Conservation (phyloP, 1,140 invertebrate species). For the Cardiocondyla obscurior region DNA sequence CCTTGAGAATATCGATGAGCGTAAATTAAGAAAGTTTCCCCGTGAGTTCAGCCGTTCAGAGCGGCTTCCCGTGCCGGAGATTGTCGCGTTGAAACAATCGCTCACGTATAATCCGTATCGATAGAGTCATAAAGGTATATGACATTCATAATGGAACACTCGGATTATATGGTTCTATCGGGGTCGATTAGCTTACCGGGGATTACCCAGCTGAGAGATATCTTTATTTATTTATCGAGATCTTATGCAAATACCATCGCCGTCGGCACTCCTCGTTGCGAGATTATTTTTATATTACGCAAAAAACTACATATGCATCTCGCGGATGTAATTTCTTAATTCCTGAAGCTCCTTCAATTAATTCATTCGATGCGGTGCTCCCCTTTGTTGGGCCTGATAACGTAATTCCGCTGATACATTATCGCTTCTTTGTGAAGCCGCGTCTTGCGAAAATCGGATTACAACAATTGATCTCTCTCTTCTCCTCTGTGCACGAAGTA, state of each 20-base stretch:
- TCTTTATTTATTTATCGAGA: neutral
- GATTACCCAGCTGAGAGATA: neutral
- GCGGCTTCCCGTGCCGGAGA: slow-evolving; percentile 16
- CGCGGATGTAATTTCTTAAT: neutral
- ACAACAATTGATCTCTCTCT: slow-evolving; percentile 16
- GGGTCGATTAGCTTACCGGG: neutral
- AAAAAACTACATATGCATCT: too few species aligned
- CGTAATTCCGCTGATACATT: neutral
- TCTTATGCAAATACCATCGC: neutral
- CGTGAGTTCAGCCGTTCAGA: slow-evolving; percentile 17
- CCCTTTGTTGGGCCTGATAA: neutral
- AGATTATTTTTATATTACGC: neutral
- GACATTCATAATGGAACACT: neutral
- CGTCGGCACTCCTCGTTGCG: neutral
- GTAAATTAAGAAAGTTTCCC: slow-evolving; percentile 56
- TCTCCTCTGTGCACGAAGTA: neutral
- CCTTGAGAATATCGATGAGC: slow-evolving; percentile 52
- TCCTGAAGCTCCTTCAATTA: neutral
- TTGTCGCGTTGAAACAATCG: slow-evolving; percentile 48
- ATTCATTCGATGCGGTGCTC: neutral
- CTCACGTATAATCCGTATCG: slow-evolving; percentile 20
- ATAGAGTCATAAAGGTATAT: neutral
- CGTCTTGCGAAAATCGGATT: neutral
- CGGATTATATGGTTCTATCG: neutral
- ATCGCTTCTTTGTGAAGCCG: neutral